phyloP scores from a whole-genome alignment of 2,797 vertebrate species.

The Callimico goeldii region DNA sequence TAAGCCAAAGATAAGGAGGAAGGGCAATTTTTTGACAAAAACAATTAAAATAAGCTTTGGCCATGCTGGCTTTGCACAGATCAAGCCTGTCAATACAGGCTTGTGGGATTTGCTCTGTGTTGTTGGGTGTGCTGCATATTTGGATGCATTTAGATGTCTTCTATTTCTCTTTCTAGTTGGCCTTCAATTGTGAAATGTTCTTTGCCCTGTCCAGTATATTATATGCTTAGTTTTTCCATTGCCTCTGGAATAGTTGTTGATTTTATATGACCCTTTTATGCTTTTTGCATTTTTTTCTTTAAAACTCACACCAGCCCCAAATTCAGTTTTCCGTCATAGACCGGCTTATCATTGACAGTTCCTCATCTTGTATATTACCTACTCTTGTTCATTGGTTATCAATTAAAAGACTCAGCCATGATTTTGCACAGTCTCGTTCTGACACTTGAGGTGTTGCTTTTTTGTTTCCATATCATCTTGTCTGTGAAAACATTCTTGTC shows the following conservation, averaged over 20 bases:
- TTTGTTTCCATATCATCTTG: not conserved
- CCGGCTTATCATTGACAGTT: not conserved
- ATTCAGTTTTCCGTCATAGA: not conserved
- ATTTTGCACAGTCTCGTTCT: not conserved
- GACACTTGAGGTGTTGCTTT: not conserved
- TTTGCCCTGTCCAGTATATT: not conserved
- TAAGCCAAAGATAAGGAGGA: not conserved
- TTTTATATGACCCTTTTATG: not conserved
- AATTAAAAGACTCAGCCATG: not conserved
- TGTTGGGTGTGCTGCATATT: not conserved
- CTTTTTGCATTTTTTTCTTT: not conserved
- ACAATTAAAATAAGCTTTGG: not conserved
- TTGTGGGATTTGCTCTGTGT: not conserved
- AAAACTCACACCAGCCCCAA: not conserved
- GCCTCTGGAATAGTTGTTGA: not conserved
- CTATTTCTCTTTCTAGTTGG: not conserved
- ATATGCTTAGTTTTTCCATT: not conserved
- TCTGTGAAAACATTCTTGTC: not conserved
- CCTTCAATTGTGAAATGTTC: not conserved
- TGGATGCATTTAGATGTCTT: not conserved
- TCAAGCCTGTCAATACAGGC: not conserved
- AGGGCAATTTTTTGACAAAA: not conserved
- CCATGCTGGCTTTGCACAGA: not conserved
- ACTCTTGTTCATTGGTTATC: not conserved
- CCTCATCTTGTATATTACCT: not conserved